Percentiles rank a stretch among this genome's conserved stretches.
Conservation (phyloP, 2,113 vertebrate genomes). For the Abramis brama region DNA sequence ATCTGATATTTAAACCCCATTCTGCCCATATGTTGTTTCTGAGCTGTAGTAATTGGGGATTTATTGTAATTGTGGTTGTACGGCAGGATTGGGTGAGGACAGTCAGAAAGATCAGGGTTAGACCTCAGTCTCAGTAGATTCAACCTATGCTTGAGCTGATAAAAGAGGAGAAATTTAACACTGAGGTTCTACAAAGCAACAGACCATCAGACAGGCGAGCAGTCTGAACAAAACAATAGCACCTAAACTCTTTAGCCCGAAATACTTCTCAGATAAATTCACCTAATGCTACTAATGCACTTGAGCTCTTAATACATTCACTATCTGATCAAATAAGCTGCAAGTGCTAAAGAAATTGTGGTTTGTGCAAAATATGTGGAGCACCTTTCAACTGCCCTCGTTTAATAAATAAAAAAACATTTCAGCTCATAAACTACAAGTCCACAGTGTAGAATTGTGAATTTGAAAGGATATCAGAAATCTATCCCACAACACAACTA, state of each 20-base stretch:
- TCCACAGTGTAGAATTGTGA: neutral
- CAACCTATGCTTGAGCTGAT: neutral
- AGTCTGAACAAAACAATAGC: neutral
- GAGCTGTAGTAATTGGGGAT: neutral
- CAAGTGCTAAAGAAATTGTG: neutral
- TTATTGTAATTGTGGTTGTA: neutral
- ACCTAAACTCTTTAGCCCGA: neutral
- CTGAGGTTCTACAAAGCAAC: neutral
- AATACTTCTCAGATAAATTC: neutral
- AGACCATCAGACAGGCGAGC: neutral
- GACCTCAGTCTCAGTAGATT: neutral
- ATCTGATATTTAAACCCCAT: neutral
- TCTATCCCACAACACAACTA: constrained; percentile 1
- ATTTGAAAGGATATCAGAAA: constrained; percentile 8
- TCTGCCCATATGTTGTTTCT: neutral
- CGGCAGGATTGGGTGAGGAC: neutral
- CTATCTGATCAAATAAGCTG: neutral
- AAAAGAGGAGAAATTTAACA: constrained; percentile 14
- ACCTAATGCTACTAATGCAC: constrained; percentile 14
- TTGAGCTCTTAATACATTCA: neutral
- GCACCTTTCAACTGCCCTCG: neutral
- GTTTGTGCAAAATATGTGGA: neutral
- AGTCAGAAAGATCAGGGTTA: neutral
- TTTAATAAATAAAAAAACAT: constrained; percentile 37
- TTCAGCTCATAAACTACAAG: neutral